phyloP scores from a whole-genome alignment of 2,888 invertebrate genomes.

The Phengaris alcon region DNA sequence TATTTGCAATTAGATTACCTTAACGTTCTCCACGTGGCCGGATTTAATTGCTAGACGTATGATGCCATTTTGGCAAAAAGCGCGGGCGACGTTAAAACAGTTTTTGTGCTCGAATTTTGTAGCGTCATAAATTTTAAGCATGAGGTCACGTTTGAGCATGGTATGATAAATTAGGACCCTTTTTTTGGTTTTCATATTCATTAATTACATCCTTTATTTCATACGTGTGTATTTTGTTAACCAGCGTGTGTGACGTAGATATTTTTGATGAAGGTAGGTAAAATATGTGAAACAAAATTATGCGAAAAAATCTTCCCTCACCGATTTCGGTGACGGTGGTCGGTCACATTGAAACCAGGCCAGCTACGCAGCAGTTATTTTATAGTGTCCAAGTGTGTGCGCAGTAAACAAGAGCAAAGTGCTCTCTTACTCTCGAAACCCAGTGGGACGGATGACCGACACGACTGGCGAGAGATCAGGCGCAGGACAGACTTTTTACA shows the following conservation, averaged over 20 bases:
- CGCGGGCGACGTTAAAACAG: constrained; percentile 11
- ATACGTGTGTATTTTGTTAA: neutral
- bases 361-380: too few species aligned
- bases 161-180: constrained; percentile 19
- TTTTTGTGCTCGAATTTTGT: constrained; percentile 17
- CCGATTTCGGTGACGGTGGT: too few species aligned
- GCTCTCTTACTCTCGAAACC: too few species aligned
- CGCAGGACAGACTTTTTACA: too few species aligned
- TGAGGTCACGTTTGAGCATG: constrained; percentile 18
- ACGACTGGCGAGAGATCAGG: too few species aligned
- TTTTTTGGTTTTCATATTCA: constrained; percentile 21
- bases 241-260: neutral
- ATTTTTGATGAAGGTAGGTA: neutral
- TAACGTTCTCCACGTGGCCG: constrained; percentile 3
- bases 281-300: neutral
- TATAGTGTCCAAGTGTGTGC: too few species aligned
- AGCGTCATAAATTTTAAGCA: constrained; percentile 12
- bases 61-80: constrained; percentile 6
- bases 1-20: constrained; percentile 26
- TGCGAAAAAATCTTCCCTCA: too few species aligned
- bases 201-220: constrained; percentile 24
- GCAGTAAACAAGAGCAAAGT: too few species aligned
- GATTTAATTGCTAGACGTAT: constrained; percentile 6
- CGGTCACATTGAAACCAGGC: too few species aligned
- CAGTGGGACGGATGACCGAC: too few species aligned